Evolutionary conservation across 35 echinoderm and acorn worm species (phyloP).

Genomic region (Ophiothrix spiculata): DNA sequence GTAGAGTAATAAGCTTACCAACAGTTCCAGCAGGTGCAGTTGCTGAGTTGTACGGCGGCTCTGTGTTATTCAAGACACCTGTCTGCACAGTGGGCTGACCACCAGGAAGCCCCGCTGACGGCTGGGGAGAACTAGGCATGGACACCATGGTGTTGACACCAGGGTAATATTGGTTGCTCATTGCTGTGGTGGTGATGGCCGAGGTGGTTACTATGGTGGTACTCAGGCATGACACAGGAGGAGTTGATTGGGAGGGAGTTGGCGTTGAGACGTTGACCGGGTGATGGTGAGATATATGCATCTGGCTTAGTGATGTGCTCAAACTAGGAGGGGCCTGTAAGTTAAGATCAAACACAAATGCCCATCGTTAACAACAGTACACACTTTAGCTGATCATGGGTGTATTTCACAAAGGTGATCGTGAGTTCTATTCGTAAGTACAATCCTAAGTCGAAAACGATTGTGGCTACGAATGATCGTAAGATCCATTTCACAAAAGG

Average conservation of each 20-base stretch:
- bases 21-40: not conserved
- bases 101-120: not conserved
- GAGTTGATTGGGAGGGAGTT: not conserved
- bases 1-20: too few relatives aligned
- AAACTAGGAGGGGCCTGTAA: not conserved
- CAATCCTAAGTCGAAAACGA: too few relatives aligned
- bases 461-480: too few relatives aligned
- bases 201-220: not conserved
- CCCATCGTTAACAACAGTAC: too few relatives aligned
- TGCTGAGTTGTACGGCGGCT: too few relatives aligned
- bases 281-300: constrained; percentile 79
- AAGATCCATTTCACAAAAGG: too few relatives aligned
- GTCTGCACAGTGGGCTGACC: not conserved
- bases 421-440: too few relatives aligned
- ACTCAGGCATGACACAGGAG: not conserved
- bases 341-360: too few relatives aligned
- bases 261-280: constrained; percentile 62
- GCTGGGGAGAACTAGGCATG: not conserved
- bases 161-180: not conserved
- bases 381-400: too few relatives aligned
- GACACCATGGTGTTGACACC: not conserved
- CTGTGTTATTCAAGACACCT: not conserved
- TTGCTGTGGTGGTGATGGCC: not conserved
- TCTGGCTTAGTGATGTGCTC: constrained; percentile 26
- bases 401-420: too few relatives aligned